Evolutionary conservation across 1,140 invertebrate genomes (phyloP), one percentile per base, ranked within the genome.

Genomic region (Sarcophaga bullata): DNA sequence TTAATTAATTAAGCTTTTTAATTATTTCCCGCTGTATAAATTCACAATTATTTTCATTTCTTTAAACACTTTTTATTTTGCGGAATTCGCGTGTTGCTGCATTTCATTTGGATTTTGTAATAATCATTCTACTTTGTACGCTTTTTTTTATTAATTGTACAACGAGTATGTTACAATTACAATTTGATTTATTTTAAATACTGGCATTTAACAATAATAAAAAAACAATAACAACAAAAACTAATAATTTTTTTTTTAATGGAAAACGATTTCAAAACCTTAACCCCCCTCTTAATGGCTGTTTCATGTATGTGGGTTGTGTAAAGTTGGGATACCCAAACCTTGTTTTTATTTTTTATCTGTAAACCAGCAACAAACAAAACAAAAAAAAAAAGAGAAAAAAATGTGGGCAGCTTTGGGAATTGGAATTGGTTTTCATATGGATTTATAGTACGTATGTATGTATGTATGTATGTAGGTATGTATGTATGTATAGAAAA

Each of bases 91-190:
- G 54, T 58, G 54, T n/a, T 58, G 15, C 13, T 13, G 54, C 15
- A 58, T 58, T 58, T 58, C 54, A 58, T 58, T 58, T 11, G 52
- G 54, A 58, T 58, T 58, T 58, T 58, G 54, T 58, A 58, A 58
- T 58, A 58, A 58, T 15, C 15, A 58, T n/a, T n/a, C 15, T n/a
- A n/a, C 13, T 58, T 15, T 58, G 54, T 2, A 4, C 25, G 25
- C 25, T 37, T 37, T 1, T 37, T 37, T 1, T 37, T 37, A 37
- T 37, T 37, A 37, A 37, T 37, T 37, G 25, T 37, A 37, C n/a
- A n/a, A n/a, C 25, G 25, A 37, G 25, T 37, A 37, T 37, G 25
- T 37, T 37, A 37, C 25, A 37, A 37, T 58, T 58, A 58, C 54
- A 13, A 13, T 58, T 58, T 58, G 54, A 58, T 58, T 58, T 58